phyloP scores from a whole-genome alignment of 2,113 vertebrate species.

The Channa argus region DNA sequence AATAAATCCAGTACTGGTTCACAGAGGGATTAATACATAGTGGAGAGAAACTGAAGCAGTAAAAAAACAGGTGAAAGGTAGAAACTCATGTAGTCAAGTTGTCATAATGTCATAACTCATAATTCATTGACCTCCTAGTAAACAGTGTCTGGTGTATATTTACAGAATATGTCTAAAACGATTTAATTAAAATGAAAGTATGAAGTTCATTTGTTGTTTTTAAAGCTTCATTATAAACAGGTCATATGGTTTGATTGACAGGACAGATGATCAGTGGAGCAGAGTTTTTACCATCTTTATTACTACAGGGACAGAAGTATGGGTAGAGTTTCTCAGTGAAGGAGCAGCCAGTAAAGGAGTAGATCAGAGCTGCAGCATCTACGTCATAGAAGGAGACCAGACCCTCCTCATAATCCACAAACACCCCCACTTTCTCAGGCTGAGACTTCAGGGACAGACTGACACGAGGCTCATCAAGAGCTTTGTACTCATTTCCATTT shows the following conservation, averaged over 20 bases:
- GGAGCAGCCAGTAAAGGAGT: slow-evolving; percentile 5
- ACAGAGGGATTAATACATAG: too few relatives aligned
- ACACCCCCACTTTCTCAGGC: neutral
- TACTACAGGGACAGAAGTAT: neutral
- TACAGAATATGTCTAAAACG: too few relatives aligned
- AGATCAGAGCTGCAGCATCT: neutral
- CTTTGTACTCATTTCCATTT: neutral
- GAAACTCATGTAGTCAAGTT: too few relatives aligned
- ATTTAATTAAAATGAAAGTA: too few relatives aligned
- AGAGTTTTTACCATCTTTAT: neutral
- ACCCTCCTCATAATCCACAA: slow-evolving; percentile 18
- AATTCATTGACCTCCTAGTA: too few relatives aligned
- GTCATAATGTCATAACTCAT: too few relatives aligned
- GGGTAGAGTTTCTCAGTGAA: slow-evolving; percentile 15
- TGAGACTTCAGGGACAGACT: neutral
- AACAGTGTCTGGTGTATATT: too few relatives aligned
- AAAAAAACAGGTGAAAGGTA: too few relatives aligned
- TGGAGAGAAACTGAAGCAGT: too few relatives aligned
- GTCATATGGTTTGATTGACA: neutral
- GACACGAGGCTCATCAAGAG: neutral
- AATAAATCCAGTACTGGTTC: too few relatives aligned
- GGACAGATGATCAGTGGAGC: neutral
- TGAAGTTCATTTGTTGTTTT: too few relatives aligned
- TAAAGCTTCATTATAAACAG: too few relatives aligned
- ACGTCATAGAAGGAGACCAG: slow-evolving; percentile 17